These are phyloP conservation scores for Tribolium castaneum DNA, from an alignment of 1,140 invertebrate species.

Conservation along the genomic window DNA sequence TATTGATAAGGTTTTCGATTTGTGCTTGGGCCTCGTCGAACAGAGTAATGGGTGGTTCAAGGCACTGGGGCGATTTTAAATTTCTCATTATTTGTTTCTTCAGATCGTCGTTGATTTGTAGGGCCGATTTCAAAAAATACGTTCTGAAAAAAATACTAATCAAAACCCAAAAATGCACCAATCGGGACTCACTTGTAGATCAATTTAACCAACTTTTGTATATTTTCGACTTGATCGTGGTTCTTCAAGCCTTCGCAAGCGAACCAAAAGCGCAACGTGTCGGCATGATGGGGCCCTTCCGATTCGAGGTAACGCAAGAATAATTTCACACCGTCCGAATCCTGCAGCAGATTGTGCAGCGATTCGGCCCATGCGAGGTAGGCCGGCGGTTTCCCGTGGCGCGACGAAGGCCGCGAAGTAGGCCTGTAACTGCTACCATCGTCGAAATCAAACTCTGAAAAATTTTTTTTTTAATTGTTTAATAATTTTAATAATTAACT, in stretches of 20 bases:
- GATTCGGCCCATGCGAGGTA: conserved; percentile 89
- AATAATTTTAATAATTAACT: no score
- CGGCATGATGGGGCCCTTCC: conserved; percentile 81
- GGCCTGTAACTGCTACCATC: conserved; percentile 44
- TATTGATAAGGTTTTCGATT: conserved; percentile 84
- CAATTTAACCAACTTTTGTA: conserved; percentile 81
- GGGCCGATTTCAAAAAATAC: conserved; percentile 85
- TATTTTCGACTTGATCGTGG: conserved; percentile 76
- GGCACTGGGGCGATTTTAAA: conserved; percentile 59
- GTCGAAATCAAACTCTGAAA: conserved; percentile 49
- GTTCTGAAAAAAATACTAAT: conserved; percentile 63
- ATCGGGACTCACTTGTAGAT: conserved; percentile 77
- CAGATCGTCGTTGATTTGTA: conserved; percentile 84
- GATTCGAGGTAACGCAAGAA: conserved; percentile 86
- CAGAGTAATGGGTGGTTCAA: conserved; percentile 65
- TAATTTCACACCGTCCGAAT: conserved; percentile 86
- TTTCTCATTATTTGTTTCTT: conserved; percentile 65
- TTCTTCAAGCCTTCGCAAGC: conserved; percentile 90
- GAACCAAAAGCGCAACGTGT: conserved; percentile 90
- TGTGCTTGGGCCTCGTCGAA: conserved; percentile 79
- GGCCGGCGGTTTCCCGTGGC: conserved; percentile 66
- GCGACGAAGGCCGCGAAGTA: conserved; percentile 24
- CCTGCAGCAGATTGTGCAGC: conserved; percentile 82
- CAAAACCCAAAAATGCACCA: not conserved
- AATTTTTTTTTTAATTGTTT: conserved; percentile 17